Evolutionary conservation across 2,888 invertebrate species (phyloP), one percentile per base, ranked within the genome.

Genomic region (Syritta pipiens): DNA sequence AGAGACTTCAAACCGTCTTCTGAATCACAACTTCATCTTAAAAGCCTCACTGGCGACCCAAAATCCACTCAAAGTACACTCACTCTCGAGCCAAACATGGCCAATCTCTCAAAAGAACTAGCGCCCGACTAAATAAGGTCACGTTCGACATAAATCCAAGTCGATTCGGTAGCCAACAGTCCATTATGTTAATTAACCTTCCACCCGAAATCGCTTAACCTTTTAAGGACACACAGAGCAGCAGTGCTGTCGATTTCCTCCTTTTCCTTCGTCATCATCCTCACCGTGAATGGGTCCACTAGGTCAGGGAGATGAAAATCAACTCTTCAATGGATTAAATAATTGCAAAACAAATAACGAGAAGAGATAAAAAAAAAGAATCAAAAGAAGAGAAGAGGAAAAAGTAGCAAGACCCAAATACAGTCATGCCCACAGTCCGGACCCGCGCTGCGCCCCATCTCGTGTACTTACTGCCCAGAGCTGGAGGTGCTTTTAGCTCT

Each of bases 171-270:
- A 63, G 71, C 57, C 44, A 63, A 48, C 69, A 71, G 57, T 57
- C 71, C 71, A 76, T 71, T 71, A 76, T 76, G 76, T 37, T 76
- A 76, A 76, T 71, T 76, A 76, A 59, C 63, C 76, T 57, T 75
- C 48, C 55, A 24, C 48, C 37, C 51, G 20, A 71, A 76, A 76
- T 51, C 71, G 44, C 57, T 76, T 76, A 76, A 71, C 76, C 76
- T 71, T 69, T 76, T 51, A 71, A 40, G 71, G 71, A 69, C 57
- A 76, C 32, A 30, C 63, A 51, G 37, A 62, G 9, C n/a, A 9
- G 14, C 35, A 42, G 6, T 35, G 24, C 28, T 44, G 32, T 49
- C 30, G 44, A 24, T 32, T 46, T 35, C 20, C 42, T 20, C n/a
- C 42, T 44, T 12, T 9, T 19, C 30, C 24, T 10, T 9, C 44